Conservation (phyloP, 1,140 invertebrate species). For the Sarcophaga peregrina region DNA sequence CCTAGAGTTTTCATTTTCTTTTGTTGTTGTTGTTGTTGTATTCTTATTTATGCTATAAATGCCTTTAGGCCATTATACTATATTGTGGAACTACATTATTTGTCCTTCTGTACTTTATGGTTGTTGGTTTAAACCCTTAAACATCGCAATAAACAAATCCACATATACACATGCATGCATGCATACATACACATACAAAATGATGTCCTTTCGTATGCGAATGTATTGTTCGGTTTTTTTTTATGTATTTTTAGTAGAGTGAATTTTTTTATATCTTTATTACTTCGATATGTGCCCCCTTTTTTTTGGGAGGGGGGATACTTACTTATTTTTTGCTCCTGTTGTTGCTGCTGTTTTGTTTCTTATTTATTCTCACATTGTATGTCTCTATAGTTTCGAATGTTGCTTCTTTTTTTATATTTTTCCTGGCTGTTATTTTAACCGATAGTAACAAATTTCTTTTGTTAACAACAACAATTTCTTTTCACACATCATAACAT, state of each 20-base stretch:
- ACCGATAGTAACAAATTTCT: constrained; percentile 32
- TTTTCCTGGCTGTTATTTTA: not conserved
- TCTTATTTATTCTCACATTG: not conserved
- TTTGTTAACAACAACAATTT: constrained; percentile 32
- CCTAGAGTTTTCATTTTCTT: too few relatives aligned
- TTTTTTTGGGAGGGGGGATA: not conserved
- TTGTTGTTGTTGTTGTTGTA: constrained; percentile 4
- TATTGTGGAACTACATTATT: not conserved
- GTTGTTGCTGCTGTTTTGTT: too few relatives aligned
- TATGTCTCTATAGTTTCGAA: not conserved
- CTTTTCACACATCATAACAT: constrained; percentile 37
- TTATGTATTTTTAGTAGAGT: not conserved
- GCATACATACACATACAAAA: too few relatives aligned
- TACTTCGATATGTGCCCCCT: not conserved
- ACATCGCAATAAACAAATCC: not conserved
- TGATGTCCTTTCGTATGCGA: not conserved
- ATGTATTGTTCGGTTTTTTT: not conserved
- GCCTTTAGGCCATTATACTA: constrained; percentile 17
- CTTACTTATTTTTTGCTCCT: too few relatives aligned
- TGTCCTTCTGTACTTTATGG: constrained; percentile 17
- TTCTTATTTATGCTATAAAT: not conserved
- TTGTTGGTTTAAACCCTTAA: constrained; percentile 27
- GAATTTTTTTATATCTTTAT: not conserved
- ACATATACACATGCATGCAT: too few relatives aligned
- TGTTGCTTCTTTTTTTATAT: too few relatives aligned